Evolutionary conservation across 2,888 invertebrate species (phyloP).

Genomic region (Ectropis crepuscularia): DNA sequence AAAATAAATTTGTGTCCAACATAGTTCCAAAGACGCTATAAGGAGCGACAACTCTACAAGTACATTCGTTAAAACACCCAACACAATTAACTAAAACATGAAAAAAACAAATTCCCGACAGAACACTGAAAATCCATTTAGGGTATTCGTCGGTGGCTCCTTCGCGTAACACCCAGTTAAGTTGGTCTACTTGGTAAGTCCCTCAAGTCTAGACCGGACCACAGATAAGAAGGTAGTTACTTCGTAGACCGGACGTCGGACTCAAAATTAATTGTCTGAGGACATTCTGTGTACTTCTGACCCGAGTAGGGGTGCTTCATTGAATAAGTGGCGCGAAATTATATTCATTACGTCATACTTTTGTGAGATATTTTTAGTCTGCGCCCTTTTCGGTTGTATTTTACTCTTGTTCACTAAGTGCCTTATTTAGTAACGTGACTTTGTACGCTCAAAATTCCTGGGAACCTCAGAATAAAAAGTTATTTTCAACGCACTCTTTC

Average conservation of each 20-base stretch:
- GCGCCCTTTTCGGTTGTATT: no score
- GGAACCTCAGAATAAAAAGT: no score
- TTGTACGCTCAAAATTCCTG: no score
- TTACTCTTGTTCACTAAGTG: no score
- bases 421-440: no score
- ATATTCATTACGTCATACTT: conserved; percentile 2
- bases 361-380: neutral
- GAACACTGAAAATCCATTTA: neutral
- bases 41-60: neutral
- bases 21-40: neutral
- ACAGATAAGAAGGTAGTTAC: no score
- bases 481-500: no score
- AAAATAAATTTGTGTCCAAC: neutral
- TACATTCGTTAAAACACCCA: neutral
- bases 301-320: conserved; percentile 8
- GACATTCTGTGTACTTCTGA: conserved; percentile 22
- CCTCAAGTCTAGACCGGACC: conserved; percentile 69
- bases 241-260: conserved; percentile 67
- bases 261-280: conserved; percentile 59
- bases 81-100: neutral
- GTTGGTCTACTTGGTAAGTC: conserved; percentile 36
- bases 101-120: neutral
- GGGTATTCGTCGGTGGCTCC: neutral
- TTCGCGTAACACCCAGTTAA: neutral
- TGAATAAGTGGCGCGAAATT: conserved; percentile 8